Base-by-base conservation (phyloP, 1,140 invertebrate genomes). In the Calephelis virginiensis region DNA sequence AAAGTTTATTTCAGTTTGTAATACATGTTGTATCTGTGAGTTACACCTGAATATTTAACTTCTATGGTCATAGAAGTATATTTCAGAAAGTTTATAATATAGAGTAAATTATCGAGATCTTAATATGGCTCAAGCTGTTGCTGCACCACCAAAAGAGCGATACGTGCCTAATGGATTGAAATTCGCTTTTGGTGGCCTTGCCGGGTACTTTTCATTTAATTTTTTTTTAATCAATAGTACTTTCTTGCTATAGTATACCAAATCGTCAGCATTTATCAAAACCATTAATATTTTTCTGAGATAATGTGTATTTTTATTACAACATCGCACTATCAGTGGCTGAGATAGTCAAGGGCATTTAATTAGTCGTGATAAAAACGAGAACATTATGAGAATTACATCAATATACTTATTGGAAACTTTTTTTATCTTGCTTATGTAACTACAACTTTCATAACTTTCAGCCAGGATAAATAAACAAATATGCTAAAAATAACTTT, bases 141-240 rank as follows among this genome's bases (percentile, higher is more conserved):
- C 63, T 45, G 67, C 40, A 43, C 73, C 80, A 59, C 77, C 78
- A 5, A 82, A 85, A 59, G 85, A 89, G 69, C 80, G 85, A 62
- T 89, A 90, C 62, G 92, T 94, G 46, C 93, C 94, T 6, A 94
- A 94, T 85, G 89, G 86, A 43, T 83, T 94, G 61, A 94, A 94
- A 83, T 95, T 95, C 72, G 80, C 94, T n/a, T 94, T 94, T 72
- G 94, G 94, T 61, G 93, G 93, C 71, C 75, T 89, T 71, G 93
- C 95, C 68, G 95, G 95, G 95, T 96, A 93, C 68, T 77, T 70
- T 68, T 53, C 49, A 68, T 75, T 81, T 78, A 80, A n/a, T n/a
- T 82, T 80, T 67, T 77, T 70, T 74, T 74, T 77, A 69, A 71
- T 78, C 78, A 73, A 66, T 61, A 70, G 59, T 67, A 70, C 69